Evolutionary conservation across 37 sponge, comb jelly and placozoan genomes (phyloP).

Genomic region (Oscarella lobularis): DNA sequence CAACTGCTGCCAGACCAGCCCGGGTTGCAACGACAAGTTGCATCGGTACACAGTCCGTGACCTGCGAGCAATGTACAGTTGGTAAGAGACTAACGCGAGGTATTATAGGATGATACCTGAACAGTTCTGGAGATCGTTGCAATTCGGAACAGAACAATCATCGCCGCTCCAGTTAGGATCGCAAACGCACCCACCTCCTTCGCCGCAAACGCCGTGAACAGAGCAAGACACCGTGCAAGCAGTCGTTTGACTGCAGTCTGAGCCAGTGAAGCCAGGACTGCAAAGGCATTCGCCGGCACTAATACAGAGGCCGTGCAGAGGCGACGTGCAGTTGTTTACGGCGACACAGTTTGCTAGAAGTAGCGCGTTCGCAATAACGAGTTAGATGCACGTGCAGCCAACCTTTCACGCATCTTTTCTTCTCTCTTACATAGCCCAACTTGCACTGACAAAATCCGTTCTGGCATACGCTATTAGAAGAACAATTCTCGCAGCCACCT

Average conservation of each 20-base stretch:
- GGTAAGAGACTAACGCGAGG: neutral
- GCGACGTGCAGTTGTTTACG: conserved; percentile 1
- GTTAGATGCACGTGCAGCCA: neutral
- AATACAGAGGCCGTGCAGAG: neutral
- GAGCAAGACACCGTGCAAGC: neutral
- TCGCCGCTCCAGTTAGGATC: neutral
- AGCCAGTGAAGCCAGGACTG: neutral
- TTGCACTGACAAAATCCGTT: neutral
- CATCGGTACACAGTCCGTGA: neutral
- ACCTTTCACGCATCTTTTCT: neutral
- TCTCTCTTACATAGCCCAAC: neutral
- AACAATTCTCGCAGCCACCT: neutral
- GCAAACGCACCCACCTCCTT: neutral
- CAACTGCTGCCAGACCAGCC: conserved; percentile 1
- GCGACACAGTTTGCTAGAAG: too few relatives aligned
- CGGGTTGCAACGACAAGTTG: neutral
- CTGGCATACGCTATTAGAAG: neutral
- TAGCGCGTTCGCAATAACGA: too few relatives aligned
- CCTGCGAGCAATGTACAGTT: neutral
- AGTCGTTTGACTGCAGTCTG: neutral
- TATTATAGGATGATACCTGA: neutral
- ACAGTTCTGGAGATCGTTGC: neutral
- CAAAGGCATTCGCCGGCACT: neutral
- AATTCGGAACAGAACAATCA: neutral
- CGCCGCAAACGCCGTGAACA: neutral